Evolutionary conservation across 2,888 invertebrate genomes (phyloP).

Genomic region (Abrostola tripartita): DNA sequence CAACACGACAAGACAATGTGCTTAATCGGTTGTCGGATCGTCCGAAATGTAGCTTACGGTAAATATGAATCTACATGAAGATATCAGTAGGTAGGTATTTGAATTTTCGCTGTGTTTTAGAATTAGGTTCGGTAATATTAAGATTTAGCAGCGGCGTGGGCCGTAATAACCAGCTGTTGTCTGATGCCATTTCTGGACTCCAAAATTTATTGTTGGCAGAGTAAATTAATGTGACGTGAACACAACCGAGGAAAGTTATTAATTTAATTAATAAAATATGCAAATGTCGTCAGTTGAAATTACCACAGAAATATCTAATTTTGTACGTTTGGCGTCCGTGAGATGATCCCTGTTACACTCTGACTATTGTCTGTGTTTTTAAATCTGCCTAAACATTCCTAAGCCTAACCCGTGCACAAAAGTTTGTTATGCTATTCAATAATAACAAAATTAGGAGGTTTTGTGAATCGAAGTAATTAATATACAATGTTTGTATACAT

Average conservation of each 20-base stretch:
- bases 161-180: slow-evolving; percentile 50
- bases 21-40: too few relatives aligned
- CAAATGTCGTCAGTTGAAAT: background rate
- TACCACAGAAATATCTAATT: background rate
- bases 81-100: slow-evolving; percentile 1
- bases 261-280: slow-evolving; percentile 10
- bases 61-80: too few relatives aligned
- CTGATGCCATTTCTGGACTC: slow-evolving; percentile 49
- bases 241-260: slow-evolving; percentile 48
- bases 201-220: slow-evolving; percentile 45
- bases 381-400: too few relatives aligned
- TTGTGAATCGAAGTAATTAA: background rate
- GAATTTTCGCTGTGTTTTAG: slow-evolving; percentile 19
- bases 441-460: too few relatives aligned
- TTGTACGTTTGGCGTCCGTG: background rate
- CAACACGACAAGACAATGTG: background rate
- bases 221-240: slow-evolving; percentile 47
- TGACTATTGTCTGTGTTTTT: too few relatives aligned
- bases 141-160: slow-evolving; percentile 28
- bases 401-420: too few relatives aligned
- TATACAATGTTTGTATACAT: background rate
- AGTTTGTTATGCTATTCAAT: too few relatives aligned
- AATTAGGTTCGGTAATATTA: slow-evolving; percentile 24
- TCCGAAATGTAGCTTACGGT: too few relatives aligned
- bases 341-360: too few relatives aligned